Evolutionary conservation across 2,888 invertebrate genomes (phyloP).

Genomic region (Apamea anceps): DNA sequence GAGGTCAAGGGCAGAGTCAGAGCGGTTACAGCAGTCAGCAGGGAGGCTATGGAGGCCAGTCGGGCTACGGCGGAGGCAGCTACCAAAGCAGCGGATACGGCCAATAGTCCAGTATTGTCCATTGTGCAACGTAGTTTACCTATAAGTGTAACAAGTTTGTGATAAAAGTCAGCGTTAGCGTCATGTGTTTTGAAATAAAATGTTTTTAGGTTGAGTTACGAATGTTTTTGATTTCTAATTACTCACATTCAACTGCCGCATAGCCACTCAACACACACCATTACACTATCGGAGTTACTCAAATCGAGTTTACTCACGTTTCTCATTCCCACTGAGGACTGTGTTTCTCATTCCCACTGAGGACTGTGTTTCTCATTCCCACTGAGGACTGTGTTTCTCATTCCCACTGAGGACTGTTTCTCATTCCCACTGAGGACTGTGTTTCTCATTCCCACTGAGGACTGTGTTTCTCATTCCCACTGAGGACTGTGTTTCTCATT

Average conservation of each 20-base stretch:
- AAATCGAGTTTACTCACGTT: too few species aligned
- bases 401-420: too few species aligned
- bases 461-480: too few species aligned
- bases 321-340: too few species aligned
- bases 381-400: too few species aligned
- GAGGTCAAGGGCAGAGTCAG: conserved; percentile 42
- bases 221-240: conserved; percentile 14
- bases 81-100: conserved; percentile 62
- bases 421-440: fast-evolving
- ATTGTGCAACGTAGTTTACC: conserved; percentile 48
- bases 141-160: conserved; percentile 64
- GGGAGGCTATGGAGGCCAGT: conserved; percentile 50
- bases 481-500: too few species aligned
- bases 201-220: conserved; percentile 43
- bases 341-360: too few species aligned
- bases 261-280: too few species aligned
- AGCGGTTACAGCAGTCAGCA: conserved; percentile 58
- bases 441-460: too few species aligned
- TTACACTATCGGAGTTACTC: too few species aligned
- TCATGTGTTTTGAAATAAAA: conserved; percentile 63
- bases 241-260: not conserved
- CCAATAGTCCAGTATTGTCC: conserved; percentile 53
- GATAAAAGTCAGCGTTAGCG: conserved; percentile 56
- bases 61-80: conserved; percentile 49
- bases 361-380: too few species aligned